Conservation (phyloP, 2,888 invertebrate species). For the Chaetoderma sp. region DNA sequence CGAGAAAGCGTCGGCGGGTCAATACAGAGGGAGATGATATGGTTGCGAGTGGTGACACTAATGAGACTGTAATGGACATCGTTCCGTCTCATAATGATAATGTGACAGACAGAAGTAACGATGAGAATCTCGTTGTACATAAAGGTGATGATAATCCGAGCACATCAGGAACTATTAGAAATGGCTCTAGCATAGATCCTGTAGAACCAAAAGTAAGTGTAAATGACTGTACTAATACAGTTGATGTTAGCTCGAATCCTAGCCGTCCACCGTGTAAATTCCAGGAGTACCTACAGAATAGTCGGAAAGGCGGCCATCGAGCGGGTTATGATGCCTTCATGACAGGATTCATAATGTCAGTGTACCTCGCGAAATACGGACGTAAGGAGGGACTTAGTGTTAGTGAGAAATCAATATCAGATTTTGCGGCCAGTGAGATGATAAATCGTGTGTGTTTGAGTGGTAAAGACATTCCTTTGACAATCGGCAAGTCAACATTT, state of each 20-base stretch:
- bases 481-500: slow-evolving; percentile 64
- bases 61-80: slow-evolving; percentile 3
- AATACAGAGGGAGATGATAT: slow-evolving; percentile 20
- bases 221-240: not conserved
- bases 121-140: too few species aligned
- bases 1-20: slow-evolving; percentile 37
- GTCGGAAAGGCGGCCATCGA: slow-evolving; percentile 54
- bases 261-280: not conserved
- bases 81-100: too few species aligned
- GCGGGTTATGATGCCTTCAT: slow-evolving; percentile 71
- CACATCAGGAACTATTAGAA: too few species aligned
- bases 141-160: not conserved
- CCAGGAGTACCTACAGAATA: not conserved
- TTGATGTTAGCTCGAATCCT: not conserved
- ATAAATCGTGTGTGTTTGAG: slow-evolving; percentile 66
- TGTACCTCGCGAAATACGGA: slow-evolving; percentile 46
- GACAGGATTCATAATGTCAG: slow-evolving; percentile 69
- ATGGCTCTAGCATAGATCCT: not conserved
- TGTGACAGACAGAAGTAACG: not conserved
- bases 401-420: slow-evolving; percentile 15
- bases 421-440: slow-evolving; percentile 47
- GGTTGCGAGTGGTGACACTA: slow-evolving; percentile 6
- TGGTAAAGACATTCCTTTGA: slow-evolving; percentile 68
- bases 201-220: not conserved
- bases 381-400: slow-evolving; percentile 37